These are phyloP conservation scores for Catalaphyllia jardinei DNA, from an alignment of 64 coral and sea anemone species.

Conservation along the genomic window DNA sequence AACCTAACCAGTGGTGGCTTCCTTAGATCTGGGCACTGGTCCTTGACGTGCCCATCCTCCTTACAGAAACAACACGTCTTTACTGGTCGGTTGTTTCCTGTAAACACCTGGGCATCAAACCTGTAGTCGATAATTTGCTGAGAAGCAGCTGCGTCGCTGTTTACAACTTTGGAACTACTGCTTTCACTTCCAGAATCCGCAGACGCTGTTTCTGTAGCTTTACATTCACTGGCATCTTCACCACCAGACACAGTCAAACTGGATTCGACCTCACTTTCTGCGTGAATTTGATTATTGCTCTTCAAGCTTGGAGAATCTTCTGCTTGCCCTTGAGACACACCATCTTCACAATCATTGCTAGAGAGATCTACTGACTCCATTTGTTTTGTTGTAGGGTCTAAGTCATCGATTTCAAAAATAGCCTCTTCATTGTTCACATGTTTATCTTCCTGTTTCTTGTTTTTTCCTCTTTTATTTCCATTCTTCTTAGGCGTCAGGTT, in stretches of 20 bases:
- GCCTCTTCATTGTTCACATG: not conserved
- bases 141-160: not conserved
- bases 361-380: not conserved
- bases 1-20: constrained; percentile 57
- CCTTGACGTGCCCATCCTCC: constrained; percentile 77
- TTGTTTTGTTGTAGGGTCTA: constrained; percentile 3
- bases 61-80: constrained; percentile 78
- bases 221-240: not conserved
- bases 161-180: not conserved
- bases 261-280: constrained; percentile 2
- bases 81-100: constrained; percentile 46
- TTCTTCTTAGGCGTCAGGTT: not conserved
- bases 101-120: constrained; percentile 59
- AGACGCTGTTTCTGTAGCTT: not conserved
- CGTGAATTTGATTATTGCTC: not conserved
- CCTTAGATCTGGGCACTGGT: constrained; percentile 61
- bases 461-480: not conserved
- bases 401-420: constrained; percentile 32
- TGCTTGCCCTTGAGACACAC: not conserved
- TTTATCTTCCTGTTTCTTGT: not conserved
- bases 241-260: constrained; percentile 8
- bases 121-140: not conserved
- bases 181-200: not conserved
- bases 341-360: not conserved
- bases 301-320: not conserved